Conservation (phyloP, 2,888 invertebrate species). For the Eudemis profundana region DNA sequence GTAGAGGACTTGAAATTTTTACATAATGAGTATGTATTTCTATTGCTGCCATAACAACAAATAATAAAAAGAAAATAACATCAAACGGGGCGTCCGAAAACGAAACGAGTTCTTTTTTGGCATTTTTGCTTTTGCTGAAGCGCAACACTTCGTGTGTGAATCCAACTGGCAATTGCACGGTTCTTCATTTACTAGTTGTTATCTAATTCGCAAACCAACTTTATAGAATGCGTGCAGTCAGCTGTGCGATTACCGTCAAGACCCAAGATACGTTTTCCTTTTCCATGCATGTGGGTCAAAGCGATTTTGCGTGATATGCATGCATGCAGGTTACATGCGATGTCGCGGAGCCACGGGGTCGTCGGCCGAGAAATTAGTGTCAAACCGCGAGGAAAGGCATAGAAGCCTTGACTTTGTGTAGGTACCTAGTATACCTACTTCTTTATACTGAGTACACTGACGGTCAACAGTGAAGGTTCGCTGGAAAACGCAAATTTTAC, state of each 20-base stretch:
- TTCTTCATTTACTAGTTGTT: too few species aligned
- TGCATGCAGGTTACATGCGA: constrained; percentile 45
- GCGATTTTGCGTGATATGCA: constrained; percentile 39
- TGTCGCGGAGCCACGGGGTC: constrained; percentile 53
- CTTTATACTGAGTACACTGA: background rate
- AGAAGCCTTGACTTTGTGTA: constrained; percentile 40
- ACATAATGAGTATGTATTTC: too few species aligned
- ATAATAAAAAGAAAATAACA: too few species aligned
- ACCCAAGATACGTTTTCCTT: background rate
- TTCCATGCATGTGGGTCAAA: constrained; percentile 18
- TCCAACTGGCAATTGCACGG: too few species aligned
- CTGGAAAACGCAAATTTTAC: background rate
- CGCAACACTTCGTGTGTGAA: too few species aligned
- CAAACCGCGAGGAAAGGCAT: constrained; percentile 54
- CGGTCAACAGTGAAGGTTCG: background rate
- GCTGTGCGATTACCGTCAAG: constrained; percentile 17
- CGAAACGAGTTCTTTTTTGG: too few species aligned
- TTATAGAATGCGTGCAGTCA: constrained; percentile 14
- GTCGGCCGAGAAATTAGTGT: constrained; percentile 59
- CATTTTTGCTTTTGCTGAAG: too few species aligned
- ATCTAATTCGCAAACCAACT: too few species aligned
- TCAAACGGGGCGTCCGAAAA: too few species aligned
- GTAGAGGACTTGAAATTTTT: too few species aligned
- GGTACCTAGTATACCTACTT: background rate
- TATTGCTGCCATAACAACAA: too few species aligned